A percentile compares a stretch with the other conserved stretches of the same genome.
Evolutionary conservation across 2,113 vertebrate species (phyloP).

Genomic region (Gymnobelideus leadbeateri): DNA sequence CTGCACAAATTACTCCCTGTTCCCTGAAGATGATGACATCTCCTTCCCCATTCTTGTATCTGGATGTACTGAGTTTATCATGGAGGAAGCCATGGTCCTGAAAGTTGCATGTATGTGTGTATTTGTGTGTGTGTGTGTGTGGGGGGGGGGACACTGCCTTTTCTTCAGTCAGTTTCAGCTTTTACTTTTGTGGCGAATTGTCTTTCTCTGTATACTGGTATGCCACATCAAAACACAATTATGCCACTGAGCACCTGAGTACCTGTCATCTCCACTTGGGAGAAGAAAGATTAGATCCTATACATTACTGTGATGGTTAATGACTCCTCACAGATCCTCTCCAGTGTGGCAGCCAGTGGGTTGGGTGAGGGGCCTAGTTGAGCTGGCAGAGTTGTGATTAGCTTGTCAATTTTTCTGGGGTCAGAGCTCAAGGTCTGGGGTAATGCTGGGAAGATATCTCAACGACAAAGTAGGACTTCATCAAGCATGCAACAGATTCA

Average conservation of each 20-base stretch:
- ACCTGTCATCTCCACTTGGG: rapidly evolving
- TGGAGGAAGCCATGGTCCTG: neutral
- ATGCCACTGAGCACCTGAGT: constrained; percentile 44
- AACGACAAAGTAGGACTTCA: neutral
- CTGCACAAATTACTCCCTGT: neutral
- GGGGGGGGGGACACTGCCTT: neutral
- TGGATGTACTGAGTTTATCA: neutral
- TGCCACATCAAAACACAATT: neutral
- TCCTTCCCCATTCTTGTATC: neutral
- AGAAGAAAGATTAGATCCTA: constrained; percentile 37
- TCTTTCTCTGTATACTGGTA: neutral
- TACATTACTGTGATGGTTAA: neutral
- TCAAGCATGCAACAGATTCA: rapidly evolving
- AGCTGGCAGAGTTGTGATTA: neutral
- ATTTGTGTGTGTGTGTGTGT: neutral
- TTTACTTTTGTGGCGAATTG: neutral
- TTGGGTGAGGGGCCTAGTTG: neutral
- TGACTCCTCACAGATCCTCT: neutral
- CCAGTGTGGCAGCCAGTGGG: neutral
- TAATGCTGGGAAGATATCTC: neutral
- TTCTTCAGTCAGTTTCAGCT: neutral
- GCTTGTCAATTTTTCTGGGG: neutral
- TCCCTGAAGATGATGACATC: neutral
- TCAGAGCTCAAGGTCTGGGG: neutral
- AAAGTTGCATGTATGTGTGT: neutral